A percentile compares a stretch with the other conserved stretches of the same genome.
Evolutionary conservation across 2,113 vertebrate genomes (phyloP).

Genomic region (Lepisosteus oculatus): DNA sequence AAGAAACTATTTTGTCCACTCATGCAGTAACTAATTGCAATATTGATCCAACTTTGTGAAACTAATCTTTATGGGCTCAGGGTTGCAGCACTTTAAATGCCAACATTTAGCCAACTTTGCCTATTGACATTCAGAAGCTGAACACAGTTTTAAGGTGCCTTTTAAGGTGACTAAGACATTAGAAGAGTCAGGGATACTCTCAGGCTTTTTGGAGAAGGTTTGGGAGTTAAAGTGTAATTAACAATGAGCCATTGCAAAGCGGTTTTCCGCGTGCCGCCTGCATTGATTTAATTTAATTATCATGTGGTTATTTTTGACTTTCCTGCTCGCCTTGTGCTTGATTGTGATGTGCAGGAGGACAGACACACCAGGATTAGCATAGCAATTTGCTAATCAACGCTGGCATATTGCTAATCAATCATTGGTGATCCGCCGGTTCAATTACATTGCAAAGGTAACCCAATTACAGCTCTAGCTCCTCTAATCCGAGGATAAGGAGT

Average conservation of each 20-base stretch:
- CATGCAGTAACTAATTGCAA: too few species aligned
- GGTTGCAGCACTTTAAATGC: too few species aligned
- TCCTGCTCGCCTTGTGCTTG: background rate
- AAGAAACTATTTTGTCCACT: too few species aligned
- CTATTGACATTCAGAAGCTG: too few species aligned
- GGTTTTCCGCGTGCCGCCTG: too few species aligned
- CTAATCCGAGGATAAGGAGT: background rate
- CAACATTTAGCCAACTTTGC: too few species aligned
- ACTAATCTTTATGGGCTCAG: too few species aligned
- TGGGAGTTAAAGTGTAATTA: constrained; percentile 10
- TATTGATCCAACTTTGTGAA: too few species aligned
- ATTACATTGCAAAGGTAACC: background rate
- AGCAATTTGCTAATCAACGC: constrained; percentile 23
- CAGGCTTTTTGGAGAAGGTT: too few species aligned
- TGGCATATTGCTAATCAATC: constrained; percentile 23
- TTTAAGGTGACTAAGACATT: too few species aligned
- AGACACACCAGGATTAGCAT: constrained; percentile 3
- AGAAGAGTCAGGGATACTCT: too few species aligned
- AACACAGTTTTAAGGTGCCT: too few species aligned
- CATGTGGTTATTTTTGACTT: constrained; percentile 1
- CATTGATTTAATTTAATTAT: constrained; percentile 17
- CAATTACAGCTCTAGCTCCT: background rate
- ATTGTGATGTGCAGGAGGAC: constrained; percentile 12
- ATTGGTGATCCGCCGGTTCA: background rate
- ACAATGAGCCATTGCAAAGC: background rate